Evolutionary conservation across 2,888 invertebrate species (phyloP), one percentile per base, ranked within the genome.

Genomic region (Leptinotarsa juncta): DNA sequence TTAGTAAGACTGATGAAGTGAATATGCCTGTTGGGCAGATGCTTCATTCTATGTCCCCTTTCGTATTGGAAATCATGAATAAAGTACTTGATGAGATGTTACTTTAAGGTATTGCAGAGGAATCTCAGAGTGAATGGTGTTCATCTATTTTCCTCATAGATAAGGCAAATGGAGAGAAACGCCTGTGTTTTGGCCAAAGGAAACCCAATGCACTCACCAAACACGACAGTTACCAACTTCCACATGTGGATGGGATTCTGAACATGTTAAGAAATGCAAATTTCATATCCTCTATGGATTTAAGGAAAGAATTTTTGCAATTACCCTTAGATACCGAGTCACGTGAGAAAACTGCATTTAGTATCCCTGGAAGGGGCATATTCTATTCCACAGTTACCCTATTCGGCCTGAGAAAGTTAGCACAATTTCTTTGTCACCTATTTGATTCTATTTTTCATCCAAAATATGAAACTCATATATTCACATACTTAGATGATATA

Each of bases 251-350:
- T 23, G 26, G 53, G n/a, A 79, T 80, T 26, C 65, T 82, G 18
- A 65, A 73, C 23, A 32, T 23, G 2, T 23, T 23, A 23, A 23
- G 3, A 23, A 23, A 23, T 3, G 3, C 23, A 23, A 23, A 23
- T 65, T 32, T 26, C 12, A 53, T 53, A 23, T 67, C 67, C 0
- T 51, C 23, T 7, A 67, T 67, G 3, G 53, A 67, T n/a, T 26
- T 67, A 16, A 1, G 71, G 16, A 74, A 73, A 70, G 83, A 82
- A 0, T 84, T 82, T 74, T 82, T 80, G 79, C 83, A 85, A 77
- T 74, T 84, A 3, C 67, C 67, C 3, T n/a, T 23, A 26, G 67
- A 67, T 26, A 1, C 20, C 3, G 10, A 66, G 71, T 78, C 78
- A 3, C 3, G 23, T 23, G 23, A 23, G 16, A 65, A 65, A 65